Base-by-base conservation (phyloP, 1,140 invertebrate genomes). In the Wiebesia pumilae region DNA sequence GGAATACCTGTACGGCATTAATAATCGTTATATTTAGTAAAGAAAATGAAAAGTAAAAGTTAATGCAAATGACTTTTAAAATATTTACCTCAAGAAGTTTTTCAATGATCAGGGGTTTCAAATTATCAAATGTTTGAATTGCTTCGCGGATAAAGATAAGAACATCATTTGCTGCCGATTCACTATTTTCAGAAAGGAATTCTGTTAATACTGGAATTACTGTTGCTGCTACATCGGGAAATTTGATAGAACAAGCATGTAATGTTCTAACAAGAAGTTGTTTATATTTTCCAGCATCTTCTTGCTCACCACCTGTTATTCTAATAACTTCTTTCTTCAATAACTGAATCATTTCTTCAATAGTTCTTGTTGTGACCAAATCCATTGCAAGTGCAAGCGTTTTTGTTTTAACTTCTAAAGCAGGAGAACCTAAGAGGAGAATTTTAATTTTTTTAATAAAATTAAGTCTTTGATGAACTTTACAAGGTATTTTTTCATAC, bases 201-300 rank as follows among this genome's bases (percentile, higher is more conserved):
- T 99, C 99, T 89, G 98, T 97, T 83, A 99, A 94, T 65, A 99
- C 97, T 51, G 98, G 98, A 89, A 99, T 98, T 77, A 99, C 98
- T 83, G 96, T 96, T 78, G 95, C 95, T 33, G 98, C 98, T 81
- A 99, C 98, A 94, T 99, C 99, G 4, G 99, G 98, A 94, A 99
- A 99, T 95, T 98, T 99, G 88, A 99, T 98, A 84, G 97, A 98
- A 91, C 98, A 99, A 24, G 97, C 95, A 94, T 99, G 99, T 83
- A 99, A 93, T 16, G 98, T 99, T 85, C 98, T 95, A 47, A 99
- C 99, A 27, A 99, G 94, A 73, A 99, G 95, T 93, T 99, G 99
- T 0, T 98, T 95, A 92, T 99, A 99, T 94, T 98, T 98, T 47
- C 97, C 98, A 51, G 98, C 97, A 91, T 99, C 97, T 93, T 99